Conservation (phyloP, 2,113 vertebrate species). For the Serilophus lunatus region DNA sequence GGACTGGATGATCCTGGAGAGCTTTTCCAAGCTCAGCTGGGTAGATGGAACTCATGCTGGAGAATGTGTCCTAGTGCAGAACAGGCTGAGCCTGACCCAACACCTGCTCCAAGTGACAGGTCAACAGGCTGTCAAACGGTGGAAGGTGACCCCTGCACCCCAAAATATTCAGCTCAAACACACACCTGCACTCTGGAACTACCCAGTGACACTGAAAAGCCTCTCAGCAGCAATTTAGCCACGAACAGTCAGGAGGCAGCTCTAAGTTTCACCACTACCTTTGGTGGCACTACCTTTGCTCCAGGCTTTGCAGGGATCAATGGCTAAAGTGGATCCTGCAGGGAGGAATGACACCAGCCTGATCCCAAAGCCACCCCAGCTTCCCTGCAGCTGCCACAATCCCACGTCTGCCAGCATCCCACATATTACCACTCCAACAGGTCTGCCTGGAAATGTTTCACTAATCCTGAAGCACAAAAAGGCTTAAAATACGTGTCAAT, state of each 20-base stretch:
- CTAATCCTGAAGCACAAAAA: constrained; percentile 6
- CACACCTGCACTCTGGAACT: background rate
- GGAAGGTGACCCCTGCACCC: background rate
- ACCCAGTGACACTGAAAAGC: background rate
- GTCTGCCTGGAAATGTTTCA: background rate
- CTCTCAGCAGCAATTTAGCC: background rate
- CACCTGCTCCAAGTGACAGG: accelerated
- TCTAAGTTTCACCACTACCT: background rate
- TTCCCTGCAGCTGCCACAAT: background rate
- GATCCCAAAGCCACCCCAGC: background rate
- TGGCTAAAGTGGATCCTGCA: background rate
- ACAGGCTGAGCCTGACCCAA: background rate
- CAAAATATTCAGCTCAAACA: background rate
- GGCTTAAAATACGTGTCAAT: constrained; percentile 16
- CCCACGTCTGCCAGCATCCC: accelerated
- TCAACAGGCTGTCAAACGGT: background rate
- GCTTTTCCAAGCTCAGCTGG: background rate
- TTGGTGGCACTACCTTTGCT: background rate
- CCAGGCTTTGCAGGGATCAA: background rate
- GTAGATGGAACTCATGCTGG: accelerated
- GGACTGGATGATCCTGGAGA: accelerated
- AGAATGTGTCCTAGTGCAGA: accelerated
- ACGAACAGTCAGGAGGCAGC: background rate
- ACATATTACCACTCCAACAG: background rate
- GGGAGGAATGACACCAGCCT: background rate